phyloP scores from a whole-genome alignment of 2,113 vertebrate genomes.

The Festucalex cinctus region DNA sequence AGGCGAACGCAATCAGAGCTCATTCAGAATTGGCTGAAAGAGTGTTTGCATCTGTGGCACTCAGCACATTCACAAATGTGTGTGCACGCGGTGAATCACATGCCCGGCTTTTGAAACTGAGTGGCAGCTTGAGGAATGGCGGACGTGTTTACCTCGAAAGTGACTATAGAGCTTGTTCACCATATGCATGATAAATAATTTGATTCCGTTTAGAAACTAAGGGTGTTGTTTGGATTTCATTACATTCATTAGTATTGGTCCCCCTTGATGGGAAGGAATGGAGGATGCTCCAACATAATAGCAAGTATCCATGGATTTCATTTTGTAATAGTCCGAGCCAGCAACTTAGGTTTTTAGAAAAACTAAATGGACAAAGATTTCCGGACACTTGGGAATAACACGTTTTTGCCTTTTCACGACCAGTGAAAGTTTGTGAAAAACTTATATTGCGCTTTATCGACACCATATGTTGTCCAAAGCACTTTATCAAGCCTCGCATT shows the following conservation, averaged over 20 bases:
- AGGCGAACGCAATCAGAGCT: constrained; percentile 43
- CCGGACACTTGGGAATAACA: no score
- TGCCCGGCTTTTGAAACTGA: background rate
- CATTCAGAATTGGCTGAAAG: constrained; percentile 36
- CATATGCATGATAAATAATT: background rate
- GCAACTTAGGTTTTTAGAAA: no score
- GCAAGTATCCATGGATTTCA: background rate
- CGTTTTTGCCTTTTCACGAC: no score
- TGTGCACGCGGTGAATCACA: constrained; percentile 4
- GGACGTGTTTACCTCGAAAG: background rate
- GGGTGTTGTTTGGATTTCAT: background rate
- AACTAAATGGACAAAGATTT: no score
- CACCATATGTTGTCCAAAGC: no score
- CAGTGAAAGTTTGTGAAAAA: no score
- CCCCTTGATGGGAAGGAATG: background rate
- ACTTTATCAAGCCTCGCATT: no score
- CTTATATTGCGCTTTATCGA: no score
- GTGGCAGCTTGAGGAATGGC: background rate
- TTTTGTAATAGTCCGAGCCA: background rate
- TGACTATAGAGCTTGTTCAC: background rate
- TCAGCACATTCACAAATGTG: constrained; percentile 21
- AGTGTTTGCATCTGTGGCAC: constrained; percentile 25
- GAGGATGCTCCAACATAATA: background rate
- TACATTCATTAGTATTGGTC: background rate
- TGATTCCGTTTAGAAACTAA: background rate